Evolutionary conservation across 2,797 vertebrate species (phyloP).

Genomic region (Okamejei kenojei): DNA sequence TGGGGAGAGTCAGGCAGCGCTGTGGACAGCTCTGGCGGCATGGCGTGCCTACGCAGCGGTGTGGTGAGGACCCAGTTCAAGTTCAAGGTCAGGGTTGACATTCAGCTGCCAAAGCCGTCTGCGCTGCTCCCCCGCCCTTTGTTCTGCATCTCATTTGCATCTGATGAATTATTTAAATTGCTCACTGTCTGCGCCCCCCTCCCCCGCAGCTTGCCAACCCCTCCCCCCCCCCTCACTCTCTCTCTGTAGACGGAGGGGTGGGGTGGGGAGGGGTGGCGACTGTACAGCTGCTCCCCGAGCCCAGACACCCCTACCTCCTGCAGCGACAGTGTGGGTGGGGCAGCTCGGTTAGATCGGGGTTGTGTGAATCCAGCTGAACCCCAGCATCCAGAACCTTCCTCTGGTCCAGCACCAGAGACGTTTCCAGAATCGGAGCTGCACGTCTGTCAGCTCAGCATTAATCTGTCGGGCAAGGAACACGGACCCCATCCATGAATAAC

Average conservation of each 20-base stretch:
- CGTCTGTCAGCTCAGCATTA: not conserved
- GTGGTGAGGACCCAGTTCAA: conserved; percentile 56
- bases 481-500: not conserved
- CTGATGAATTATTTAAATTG: conserved; percentile 58
- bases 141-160: conserved; percentile 43
- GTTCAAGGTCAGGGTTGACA: conserved; percentile 70
- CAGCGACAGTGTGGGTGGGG: too few relatives aligned
- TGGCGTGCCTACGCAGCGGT: conserved; percentile 59
- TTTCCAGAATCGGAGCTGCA: not conserved
- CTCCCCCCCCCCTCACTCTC: not conserved
- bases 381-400: not conserved
- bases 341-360: too few relatives aligned
- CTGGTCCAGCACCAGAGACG: not conserved
- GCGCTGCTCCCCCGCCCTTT: conserved; percentile 43
- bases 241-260: not conserved
- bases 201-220: not conserved
- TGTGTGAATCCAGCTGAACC: not conserved
- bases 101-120: conserved; percentile 47
- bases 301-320: too few relatives aligned
- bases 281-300: too few relatives aligned
- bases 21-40: conserved; percentile 67
- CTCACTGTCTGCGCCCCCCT: not conserved
- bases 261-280: too few relatives aligned
- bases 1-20: conserved; percentile 45
- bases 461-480: not conserved